Percentiles rank a stretch among this genome's conserved stretches.
Conservation (phyloP, 2,113 vertebrate genomes). For the Uria aalge region DNA sequence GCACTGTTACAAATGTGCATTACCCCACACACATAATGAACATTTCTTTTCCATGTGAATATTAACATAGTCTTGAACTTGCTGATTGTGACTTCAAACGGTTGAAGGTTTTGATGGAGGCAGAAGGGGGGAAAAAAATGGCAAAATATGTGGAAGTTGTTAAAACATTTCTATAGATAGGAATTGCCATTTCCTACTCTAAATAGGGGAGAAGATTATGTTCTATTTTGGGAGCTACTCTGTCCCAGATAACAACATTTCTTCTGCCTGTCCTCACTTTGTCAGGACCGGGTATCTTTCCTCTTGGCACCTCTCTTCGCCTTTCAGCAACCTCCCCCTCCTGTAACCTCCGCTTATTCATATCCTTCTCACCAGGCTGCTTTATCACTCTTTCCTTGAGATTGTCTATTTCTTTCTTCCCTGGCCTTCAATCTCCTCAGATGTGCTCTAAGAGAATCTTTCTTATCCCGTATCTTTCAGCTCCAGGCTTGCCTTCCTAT, state of each 20-base stretch:
- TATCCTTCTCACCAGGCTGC: constrained; percentile 24
- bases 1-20: neutral
- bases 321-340: constrained; percentile 27
- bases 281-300: neutral
- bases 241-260: constrained; percentile 50
- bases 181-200: neutral
- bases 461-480: neutral
- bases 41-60: neutral
- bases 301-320: neutral
- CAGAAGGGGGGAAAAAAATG: neutral
- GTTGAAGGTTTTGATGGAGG: neutral
- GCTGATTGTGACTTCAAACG: neutral
- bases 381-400: constrained; percentile 39
- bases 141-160: neutral
- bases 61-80: neutral
- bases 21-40: too few relatives aligned
- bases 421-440: neutral
- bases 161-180: neutral
- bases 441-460: constrained; percentile 9
- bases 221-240: constrained; percentile 38
- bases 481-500: neutral
- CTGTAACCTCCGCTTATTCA: neutral
- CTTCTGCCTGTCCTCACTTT: constrained; percentile 35
- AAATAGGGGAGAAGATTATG: neutral
- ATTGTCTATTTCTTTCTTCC: constrained; percentile 13